A percentile compares a stretch with the other conserved stretches of the same genome.
Conservation (phyloP, 2,888 invertebrate genomes). For the Quadriops clusia region DNA sequence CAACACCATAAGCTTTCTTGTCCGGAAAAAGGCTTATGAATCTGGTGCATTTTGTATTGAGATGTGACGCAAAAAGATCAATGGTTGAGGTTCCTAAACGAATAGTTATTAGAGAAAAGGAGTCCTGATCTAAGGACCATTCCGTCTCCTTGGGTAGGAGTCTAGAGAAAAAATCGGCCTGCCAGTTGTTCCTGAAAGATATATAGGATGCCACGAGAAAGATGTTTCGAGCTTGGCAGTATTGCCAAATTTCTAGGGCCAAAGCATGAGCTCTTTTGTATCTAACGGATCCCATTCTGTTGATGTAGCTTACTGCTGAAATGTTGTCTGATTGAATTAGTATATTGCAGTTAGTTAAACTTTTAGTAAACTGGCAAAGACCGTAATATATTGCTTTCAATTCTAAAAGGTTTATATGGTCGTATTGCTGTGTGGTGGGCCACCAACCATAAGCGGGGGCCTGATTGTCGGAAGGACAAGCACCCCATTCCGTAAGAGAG, state of each 20-base stretch:
- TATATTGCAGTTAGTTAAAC: conserved; percentile 12
- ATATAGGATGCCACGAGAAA: conserved; percentile 9
- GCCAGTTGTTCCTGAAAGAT: conserved; percentile 2
- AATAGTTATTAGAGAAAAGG: conserved; percentile 3
- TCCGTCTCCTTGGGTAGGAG: conserved; percentile 3
- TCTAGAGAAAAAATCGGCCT: conserved; percentile 10
- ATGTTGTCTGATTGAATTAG: conserved; percentile 17
- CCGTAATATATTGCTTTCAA: conserved; percentile 17
- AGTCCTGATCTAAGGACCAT: conserved; percentile 2
- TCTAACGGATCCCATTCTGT: conserved; percentile 18
- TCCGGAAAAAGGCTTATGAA: conserved; percentile 1
- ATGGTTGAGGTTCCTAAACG: conserved; percentile 6
- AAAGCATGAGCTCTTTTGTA: conserved; percentile 16
- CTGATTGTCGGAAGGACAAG: conserved; percentile 10
- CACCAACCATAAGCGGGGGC: conserved; percentile 17
- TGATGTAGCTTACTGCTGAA: conserved; percentile 17
- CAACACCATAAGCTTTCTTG: neutral
- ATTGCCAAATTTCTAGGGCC: conserved; percentile 18
- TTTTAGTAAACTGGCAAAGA: conserved; percentile 18
- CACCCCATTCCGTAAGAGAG: conserved; percentile 18
- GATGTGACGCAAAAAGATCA: conserved; percentile 8
- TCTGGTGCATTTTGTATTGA: conserved; percentile 8
- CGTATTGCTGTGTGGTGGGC: conserved; percentile 10
- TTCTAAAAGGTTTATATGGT: conserved; percentile 19
- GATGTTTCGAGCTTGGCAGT: conserved; percentile 16